These are phyloP conservation scores for Lysandra coridon DNA, from an alignment of 2,888 invertebrate genomes.

Conservation along the genomic window DNA sequence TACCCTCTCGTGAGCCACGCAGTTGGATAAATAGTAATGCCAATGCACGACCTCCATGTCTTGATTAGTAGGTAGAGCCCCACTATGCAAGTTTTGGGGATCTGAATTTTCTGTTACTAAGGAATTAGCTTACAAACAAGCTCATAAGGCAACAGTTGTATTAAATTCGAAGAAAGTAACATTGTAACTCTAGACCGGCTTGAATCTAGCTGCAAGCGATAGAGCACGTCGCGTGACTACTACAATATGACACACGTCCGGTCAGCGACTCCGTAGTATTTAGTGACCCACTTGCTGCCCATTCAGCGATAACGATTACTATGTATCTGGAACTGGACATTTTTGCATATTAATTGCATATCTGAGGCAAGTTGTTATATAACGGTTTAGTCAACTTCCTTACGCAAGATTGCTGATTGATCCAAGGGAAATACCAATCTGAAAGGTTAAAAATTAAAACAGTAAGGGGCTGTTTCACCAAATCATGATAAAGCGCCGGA, in stretches of 20 bases:
- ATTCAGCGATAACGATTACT: background rate
- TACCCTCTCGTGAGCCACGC: no score
- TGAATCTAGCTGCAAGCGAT: background rate
- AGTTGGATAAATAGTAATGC: no score
- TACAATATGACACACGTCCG: slow-evolving; percentile 7
- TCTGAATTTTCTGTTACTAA: no score
- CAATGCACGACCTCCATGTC: no score
- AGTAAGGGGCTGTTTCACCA: no score
- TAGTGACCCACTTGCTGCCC: background rate
- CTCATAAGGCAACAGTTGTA: background rate
- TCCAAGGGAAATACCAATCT: no score
- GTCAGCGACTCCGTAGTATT: slow-evolving; percentile 18
- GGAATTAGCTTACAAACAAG: background rate
- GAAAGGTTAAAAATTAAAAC: no score
- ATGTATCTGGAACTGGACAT: slow-evolving; percentile 14
- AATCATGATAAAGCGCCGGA: no score
- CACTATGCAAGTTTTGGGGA: no score
- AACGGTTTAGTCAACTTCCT: background rate
- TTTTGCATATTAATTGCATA: slow-evolving; percentile 10
- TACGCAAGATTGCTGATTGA: background rate
- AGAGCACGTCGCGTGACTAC: slow-evolving; percentile 16
- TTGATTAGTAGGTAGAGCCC: no score
- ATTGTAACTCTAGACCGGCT: background rate
- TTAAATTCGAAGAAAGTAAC: background rate
- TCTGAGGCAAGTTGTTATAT: slow-evolving; percentile 1